phyloP scores from a whole-genome alignment of 2,888 invertebrate genomes.

The Phengaris arion region DNA sequence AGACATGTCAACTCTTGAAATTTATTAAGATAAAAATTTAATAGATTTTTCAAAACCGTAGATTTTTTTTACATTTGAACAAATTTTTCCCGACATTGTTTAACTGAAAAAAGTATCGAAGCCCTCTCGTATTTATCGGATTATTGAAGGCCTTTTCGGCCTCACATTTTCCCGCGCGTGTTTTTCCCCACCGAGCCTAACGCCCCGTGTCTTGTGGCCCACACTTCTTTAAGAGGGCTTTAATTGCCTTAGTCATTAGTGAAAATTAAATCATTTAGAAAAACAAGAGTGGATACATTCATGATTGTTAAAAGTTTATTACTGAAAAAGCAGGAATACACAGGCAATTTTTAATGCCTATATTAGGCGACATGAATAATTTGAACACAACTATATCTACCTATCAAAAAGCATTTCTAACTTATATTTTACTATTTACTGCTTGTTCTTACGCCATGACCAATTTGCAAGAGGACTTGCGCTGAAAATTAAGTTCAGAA shows the following conservation, averaged over 20 bases:
- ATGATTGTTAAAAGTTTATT: neutral
- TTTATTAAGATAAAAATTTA: no score
- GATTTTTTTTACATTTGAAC: no score
- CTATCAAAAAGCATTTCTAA: no score
- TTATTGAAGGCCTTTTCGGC: neutral
- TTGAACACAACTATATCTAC: no score
- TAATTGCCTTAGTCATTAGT: constrained; percentile 17
- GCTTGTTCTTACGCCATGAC: no score
- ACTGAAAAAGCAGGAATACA: neutral
- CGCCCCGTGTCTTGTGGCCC: constrained; percentile 4
- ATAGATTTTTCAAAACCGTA: no score
- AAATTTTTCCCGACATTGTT: neutral
- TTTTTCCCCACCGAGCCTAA: neutral
- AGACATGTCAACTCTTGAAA: no score
- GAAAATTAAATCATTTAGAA: constrained; percentile 11
- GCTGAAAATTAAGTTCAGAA: neutral
- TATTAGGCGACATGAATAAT: no score
- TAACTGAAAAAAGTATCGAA: constrained; percentile 6
- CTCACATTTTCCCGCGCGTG: neutral
- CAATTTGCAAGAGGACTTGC: neutral
- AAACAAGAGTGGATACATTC: neutral
- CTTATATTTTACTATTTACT: no score
- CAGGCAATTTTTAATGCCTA: no score
- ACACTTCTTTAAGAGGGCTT: constrained; percentile 7
- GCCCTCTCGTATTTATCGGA: neutral